phyloP scores from a whole-genome alignment of 1,140 invertebrate genomes.

The Popillia japonica region DNA sequence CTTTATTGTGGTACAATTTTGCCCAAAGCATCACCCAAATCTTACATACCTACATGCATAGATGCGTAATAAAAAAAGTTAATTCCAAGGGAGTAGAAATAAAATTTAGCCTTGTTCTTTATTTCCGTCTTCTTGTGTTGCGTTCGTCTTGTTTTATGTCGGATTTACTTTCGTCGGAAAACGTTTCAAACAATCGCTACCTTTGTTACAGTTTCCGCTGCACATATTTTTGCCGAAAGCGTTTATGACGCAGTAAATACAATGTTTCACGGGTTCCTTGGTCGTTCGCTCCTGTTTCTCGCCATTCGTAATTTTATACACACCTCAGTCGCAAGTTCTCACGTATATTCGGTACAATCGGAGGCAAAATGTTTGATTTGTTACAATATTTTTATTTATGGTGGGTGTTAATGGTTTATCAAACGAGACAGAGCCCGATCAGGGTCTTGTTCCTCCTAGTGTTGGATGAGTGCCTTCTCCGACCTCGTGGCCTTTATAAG shows the following conservation, averaged over 20 bases:
- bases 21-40: no score
- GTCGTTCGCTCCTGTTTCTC: constrained; percentile 13
- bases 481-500: no score
- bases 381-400: no score
- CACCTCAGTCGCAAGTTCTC: not conserved
- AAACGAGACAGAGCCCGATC: no score
- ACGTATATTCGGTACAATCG: not conserved
- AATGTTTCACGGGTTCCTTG: constrained; percentile 3
- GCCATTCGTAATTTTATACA: constrained; percentile 1
- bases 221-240: constrained; percentile 6
- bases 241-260: not conserved
- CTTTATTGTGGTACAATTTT: no score
- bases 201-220: constrained; percentile 5
- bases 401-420: no score
- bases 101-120: not conserved
- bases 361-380: not conserved
- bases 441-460: no score
- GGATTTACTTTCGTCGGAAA: not conserved
- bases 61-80: no score
- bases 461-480: no score
- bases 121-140: not conserved
- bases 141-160: not conserved
- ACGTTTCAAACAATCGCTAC: not conserved
- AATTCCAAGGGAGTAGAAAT: not conserved
- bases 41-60: no score